Conservation (phyloP, 2,888 invertebrate genomes). For the Tenthredo notha region DNA sequence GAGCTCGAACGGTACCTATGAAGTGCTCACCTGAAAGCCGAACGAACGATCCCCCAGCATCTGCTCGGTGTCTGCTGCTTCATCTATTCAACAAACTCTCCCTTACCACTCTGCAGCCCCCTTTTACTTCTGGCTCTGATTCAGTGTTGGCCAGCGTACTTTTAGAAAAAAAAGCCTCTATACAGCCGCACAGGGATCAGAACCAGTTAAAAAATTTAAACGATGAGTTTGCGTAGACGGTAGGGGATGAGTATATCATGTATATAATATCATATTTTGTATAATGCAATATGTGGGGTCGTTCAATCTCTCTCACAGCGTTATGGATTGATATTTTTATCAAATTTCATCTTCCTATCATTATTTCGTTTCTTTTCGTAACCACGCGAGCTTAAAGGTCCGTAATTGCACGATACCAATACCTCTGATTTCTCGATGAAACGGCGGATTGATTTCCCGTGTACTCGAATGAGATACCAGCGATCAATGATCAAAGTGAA, state of each 20-base stretch:
- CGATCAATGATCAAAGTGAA: constrained; percentile 40
- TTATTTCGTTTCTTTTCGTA: neutral
- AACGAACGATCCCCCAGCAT: constrained; percentile 62
- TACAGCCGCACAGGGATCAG: constrained; percentile 27
- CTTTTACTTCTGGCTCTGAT: constrained; percentile 13
- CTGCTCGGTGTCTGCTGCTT: constrained; percentile 61
- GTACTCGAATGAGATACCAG: constrained; percentile 35
- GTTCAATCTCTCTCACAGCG: neutral
- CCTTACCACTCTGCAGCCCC: constrained; percentile 31
- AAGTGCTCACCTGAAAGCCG: constrained; percentile 60
- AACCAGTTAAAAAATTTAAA: constrained; percentile 42
- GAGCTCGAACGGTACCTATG: constrained; percentile 49
- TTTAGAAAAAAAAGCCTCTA: neutral
- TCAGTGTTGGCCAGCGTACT: constrained; percentile 5
- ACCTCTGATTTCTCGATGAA: constrained; percentile 27
- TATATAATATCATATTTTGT: neutral
- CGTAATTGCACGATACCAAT: constrained; percentile 46
- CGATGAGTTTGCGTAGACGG: neutral
- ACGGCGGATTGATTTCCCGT: constrained; percentile 1
- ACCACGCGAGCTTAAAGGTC: constrained; percentile 2
- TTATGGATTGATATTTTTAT: neutral
- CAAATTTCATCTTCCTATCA: constrained; percentile 16
- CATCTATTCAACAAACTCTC: constrained; percentile 42
- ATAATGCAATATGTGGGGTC: neutral
- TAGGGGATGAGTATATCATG: neutral